Evolutionary conservation across 2,113 vertebrate genomes (phyloP).

Genomic region (Herpetotheres cachinnans): DNA sequence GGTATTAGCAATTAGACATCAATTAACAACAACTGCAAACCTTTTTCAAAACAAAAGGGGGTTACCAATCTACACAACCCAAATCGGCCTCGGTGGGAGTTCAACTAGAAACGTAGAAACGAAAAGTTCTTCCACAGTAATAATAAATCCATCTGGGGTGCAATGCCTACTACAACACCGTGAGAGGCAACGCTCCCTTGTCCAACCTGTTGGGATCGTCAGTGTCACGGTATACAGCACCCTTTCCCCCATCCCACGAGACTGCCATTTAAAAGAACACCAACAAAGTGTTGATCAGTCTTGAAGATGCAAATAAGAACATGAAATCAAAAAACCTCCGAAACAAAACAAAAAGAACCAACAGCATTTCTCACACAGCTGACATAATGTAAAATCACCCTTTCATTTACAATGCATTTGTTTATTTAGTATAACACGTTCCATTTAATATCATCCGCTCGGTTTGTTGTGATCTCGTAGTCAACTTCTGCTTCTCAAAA

Average conservation of each 20-base stretch:
- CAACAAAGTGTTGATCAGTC: background rate
- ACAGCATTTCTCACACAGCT: background rate
- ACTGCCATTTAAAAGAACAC: background rate
- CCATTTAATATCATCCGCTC: background rate
- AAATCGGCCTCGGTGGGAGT: background rate
- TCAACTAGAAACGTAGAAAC: background rate
- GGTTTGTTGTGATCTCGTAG: rapidly evolving
- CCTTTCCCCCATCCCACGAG: background rate
- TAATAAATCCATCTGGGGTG: background rate
- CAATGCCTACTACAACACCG: too few species aligned
- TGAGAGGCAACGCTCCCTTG: background rate
- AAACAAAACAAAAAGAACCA: background rate
- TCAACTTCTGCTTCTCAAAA: background rate
- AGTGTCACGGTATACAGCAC: rapidly evolving
- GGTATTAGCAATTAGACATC: background rate
- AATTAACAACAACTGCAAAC: background rate
- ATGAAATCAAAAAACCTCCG: background rate
- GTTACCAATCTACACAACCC: background rate
- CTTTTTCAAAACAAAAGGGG: background rate
- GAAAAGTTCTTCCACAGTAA: background rate
- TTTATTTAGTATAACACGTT: rapidly evolving
- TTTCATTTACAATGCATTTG: background rate
- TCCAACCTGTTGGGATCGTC: background rate
- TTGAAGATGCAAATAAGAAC: background rate
- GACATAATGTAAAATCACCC: background rate